Evolutionary conservation across 2,888 invertebrate genomes (phyloP), one percentile per base, ranked within the genome.

Genomic region (Noctua janthe): DNA sequence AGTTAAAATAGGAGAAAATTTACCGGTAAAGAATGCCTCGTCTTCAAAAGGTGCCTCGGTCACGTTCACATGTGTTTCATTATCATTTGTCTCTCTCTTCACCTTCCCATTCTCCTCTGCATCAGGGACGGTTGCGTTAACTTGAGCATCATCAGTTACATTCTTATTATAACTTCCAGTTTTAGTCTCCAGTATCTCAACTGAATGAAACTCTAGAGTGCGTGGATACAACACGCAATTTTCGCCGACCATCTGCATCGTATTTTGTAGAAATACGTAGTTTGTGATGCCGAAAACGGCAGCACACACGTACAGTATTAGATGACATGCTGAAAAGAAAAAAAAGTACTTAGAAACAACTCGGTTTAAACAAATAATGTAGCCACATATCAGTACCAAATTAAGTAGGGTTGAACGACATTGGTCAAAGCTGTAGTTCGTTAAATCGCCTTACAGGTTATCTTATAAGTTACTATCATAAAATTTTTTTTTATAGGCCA

Each of bases 221-320:
- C 95, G 88, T 3, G 97, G 96, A 69, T 90, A 94, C 5, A 97
- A 81, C 0, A 96, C 91, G 84, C 97, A 97, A 84, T 95, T 93
- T 76, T 93, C 87, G 71, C 93, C 92, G 0, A 96, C 94, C 78
- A 97, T 71, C 11, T 93, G 90, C 95, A 94, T 95, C 0, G 96
- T 92, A 71, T 94, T 94, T 82, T 94, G 94, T 2, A 97, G 91
- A 75, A 96, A 95, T n/a, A 95, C 91, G 86, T 95, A 97, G 88
- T 97, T 97, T 74, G 94, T 86, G 49, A 96, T 90, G 49, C 97
- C 96, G 80, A 94, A 96, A 78, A 95, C 84, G 72, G 94, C 96
- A 3, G 96, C 96, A 8, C 93, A 86, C 2, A 93, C 87, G 89
- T 92, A 97, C 2, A 97, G 83, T 76, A 95, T 90, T 75, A 96